Conservation (phyloP, 2,113 vertebrate genomes). For the Thamnaconus septentrionalis region DNA sequence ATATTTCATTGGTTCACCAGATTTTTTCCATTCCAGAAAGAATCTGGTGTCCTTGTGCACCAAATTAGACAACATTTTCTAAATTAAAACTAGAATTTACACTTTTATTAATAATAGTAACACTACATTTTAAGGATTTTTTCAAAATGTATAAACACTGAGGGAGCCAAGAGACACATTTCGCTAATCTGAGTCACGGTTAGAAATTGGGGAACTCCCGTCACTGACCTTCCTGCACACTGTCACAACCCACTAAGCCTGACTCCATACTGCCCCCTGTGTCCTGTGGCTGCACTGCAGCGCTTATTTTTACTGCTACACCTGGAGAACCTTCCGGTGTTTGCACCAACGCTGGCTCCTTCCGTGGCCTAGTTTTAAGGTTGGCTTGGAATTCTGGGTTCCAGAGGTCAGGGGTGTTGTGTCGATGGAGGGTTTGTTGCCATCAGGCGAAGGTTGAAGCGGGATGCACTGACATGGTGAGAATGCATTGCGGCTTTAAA, state of each 20-base stretch:
- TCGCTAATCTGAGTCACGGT: neutral
- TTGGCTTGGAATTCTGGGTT: neutral
- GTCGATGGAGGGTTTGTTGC: neutral
- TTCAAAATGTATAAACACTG: too few relatives aligned
- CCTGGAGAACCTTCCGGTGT: neutral
- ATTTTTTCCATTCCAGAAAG: too few relatives aligned
- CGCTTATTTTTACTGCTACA: neutral
- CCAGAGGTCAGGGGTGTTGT: neutral
- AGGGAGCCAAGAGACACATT: neutral
- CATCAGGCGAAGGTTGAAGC: neutral
- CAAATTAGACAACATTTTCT: too few relatives aligned
- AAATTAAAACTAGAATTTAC: too few relatives aligned
- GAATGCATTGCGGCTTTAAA: slow-evolving; percentile 11
- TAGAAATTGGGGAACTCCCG: slow-evolving; percentile 27
- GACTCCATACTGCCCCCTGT: slow-evolving; percentile 19
- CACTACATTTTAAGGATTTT: too few relatives aligned
- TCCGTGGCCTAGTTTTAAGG: slow-evolving; percentile 28
- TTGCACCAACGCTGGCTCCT: neutral
- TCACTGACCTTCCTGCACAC: neutral
- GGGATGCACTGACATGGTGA: neutral
- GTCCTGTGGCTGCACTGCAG: neutral
- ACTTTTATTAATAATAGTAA: too few relatives aligned
- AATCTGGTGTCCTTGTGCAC: too few relatives aligned
- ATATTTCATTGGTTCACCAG: too few relatives aligned
- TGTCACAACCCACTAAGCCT: neutral